Evolutionary conservation across 2,797 vertebrate genomes (phyloP).

Genomic region (Lepus townsendii): DNA sequence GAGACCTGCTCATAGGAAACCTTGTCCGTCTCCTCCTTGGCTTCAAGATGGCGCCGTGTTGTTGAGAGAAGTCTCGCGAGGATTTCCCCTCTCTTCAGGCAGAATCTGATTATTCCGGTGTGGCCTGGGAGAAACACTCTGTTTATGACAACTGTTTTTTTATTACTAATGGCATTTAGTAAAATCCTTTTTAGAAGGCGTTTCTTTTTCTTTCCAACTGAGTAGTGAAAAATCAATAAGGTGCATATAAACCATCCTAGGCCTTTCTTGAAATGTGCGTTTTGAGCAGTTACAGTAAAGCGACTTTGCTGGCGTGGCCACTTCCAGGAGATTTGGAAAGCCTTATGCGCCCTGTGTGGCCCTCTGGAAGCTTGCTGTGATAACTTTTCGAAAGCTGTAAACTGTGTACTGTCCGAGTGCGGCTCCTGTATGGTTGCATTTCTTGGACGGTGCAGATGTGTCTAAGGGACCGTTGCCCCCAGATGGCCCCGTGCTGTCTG

Average conservation of each 20-base stretch:
- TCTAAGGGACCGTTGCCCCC: neutral
- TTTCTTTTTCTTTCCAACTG: conserved; percentile 13
- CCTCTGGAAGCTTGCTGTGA: conserved; percentile 72
- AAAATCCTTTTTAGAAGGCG: conserved; percentile 74
- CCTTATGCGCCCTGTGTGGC: conserved; percentile 71
- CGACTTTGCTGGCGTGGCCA: conserved; percentile 62
- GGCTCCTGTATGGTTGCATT: neutral
- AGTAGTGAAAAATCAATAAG: conserved; percentile 74
- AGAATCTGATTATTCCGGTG: conserved; percentile 49
- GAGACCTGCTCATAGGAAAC: neutral
- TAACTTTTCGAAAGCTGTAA: conserved; percentile 36
- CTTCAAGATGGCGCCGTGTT: conserved; percentile 63
- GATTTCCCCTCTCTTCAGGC: conserved; percentile 54
- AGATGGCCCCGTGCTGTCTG: conserved; percentile 53
- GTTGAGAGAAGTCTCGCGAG: conserved; percentile 48
- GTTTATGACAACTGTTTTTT: conserved; percentile 78
- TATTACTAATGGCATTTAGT: conserved; percentile 75
- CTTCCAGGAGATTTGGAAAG: conserved; percentile 79
- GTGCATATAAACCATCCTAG: conserved; percentile 85
- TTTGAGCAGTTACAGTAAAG: conserved; percentile 51
- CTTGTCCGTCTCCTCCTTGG: neutral
- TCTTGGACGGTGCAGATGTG: conserved; percentile 66
- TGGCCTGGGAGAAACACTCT: conserved; percentile 68
- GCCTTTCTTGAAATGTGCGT: conserved; percentile 85
- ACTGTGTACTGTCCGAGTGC: conserved; percentile 65